These are phyloP conservation scores for Caerostris darwini DNA, from an alignment of 1,140 invertebrate species.

Conservation along the genomic window DNA sequence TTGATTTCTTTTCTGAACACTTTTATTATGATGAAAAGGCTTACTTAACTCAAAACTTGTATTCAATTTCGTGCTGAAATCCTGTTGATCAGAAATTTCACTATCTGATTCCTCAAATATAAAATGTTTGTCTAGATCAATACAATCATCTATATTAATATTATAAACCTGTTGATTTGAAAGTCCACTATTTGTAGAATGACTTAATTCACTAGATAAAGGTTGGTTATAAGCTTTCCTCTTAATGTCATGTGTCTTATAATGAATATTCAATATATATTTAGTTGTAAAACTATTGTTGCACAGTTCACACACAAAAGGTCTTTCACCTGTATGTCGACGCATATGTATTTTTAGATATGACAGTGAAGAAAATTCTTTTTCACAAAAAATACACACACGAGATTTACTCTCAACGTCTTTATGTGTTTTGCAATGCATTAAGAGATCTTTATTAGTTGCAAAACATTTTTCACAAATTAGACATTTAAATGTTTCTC, in stretches of 20 bases:
- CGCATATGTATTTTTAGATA: slow-evolving; percentile 32
- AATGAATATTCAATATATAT: neutral
- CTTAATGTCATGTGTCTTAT: neutral
- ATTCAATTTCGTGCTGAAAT: neutral
- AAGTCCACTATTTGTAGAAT: neutral
- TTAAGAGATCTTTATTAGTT: neutral
- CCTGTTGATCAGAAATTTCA: neutral
- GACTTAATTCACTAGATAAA: neutral
- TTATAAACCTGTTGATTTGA: neutral
- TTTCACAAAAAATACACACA: slow-evolving; percentile 3
- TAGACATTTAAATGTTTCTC: neutral
- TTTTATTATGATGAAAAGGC: neutral
- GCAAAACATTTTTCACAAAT: neutral
- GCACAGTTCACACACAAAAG: neutral
- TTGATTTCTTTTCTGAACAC: no score
- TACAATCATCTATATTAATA: neutral
- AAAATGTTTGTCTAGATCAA: neutral
- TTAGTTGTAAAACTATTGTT: neutral
- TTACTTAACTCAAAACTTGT: neutral
- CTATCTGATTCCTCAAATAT: neutral
- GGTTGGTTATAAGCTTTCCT: neutral
- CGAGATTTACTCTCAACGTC: neutral
- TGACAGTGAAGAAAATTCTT: neutral
- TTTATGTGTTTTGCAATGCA: neutral
- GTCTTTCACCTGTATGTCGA: slow-evolving; percentile 31